phyloP scores from a whole-genome alignment of 2,113 vertebrate species.

The Azemiops feae region DNA sequence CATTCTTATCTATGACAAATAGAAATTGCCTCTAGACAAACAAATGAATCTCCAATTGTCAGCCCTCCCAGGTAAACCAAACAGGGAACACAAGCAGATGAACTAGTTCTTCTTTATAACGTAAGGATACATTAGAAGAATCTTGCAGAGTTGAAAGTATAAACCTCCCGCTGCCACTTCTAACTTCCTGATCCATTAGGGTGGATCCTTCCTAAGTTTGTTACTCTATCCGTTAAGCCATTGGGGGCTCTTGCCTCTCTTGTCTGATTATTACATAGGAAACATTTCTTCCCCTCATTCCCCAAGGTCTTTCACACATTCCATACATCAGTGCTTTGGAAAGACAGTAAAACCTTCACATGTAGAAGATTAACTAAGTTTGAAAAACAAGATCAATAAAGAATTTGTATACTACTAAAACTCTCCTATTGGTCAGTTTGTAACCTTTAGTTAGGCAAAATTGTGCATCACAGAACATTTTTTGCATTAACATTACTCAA shows the following conservation, averaged over 20 bases:
- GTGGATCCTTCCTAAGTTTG: not conserved
- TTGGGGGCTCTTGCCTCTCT: not conserved
- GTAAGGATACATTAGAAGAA: not conserved
- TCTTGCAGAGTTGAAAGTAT: not conserved
- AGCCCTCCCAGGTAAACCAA: not conserved
- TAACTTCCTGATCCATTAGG: not conserved
- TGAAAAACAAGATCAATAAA: not conserved
- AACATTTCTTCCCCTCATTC: not conserved
- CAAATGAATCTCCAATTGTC: not conserved
- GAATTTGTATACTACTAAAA: not conserved
- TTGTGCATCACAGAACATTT: no score
- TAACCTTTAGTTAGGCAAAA: no score
- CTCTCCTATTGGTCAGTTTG: no score
- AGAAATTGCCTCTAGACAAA: not conserved
- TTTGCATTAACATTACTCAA: no score
- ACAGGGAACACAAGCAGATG: not conserved
- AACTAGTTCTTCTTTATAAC: not conserved
- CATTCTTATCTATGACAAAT: not conserved
- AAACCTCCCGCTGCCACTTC: not conserved
- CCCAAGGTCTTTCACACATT: no score
- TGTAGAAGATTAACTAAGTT: not conserved
- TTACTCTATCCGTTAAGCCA: not conserved
- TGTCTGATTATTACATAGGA: not conserved
- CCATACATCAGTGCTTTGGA: not conserved
- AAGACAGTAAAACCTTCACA: not conserved